phyloP scores from a whole-genome alignment of 2,113 vertebrate species.

The Salvelinus fontinalis region DNA sequence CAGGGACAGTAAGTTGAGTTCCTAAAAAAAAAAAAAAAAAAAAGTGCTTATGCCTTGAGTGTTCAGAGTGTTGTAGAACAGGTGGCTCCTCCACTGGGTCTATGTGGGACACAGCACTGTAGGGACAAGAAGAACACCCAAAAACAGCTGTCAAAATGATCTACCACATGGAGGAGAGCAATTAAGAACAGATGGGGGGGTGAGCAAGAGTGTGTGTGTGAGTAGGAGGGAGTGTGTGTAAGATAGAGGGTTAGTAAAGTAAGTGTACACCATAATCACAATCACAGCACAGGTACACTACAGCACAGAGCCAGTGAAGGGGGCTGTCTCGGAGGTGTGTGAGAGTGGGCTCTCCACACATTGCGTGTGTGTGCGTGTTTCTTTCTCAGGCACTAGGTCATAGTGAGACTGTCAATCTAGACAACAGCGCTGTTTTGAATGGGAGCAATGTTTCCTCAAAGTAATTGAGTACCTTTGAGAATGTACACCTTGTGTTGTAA shows the following conservation, averaged over 20 bases:
- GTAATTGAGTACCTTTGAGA: too few species aligned
- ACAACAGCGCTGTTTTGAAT: too few species aligned
- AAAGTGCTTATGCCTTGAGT: too few species aligned
- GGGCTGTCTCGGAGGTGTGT: too few species aligned
- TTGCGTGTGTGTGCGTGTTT: neutral
- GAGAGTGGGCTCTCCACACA: too few species aligned
- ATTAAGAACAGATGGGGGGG: neutral
- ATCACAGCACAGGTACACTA: constrained; percentile 31
- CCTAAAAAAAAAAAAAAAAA: too few species aligned
- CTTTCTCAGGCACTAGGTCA: constrained; percentile 11
- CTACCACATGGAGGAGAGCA: neutral
- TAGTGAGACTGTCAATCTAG: neutral
- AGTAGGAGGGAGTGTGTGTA: neutral
- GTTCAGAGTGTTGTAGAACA: constrained; percentile 29
- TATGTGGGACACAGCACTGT: constrained; percentile 80
- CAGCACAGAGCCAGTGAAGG: constrained; percentile 16
- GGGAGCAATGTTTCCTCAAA: too few species aligned
- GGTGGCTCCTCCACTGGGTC: constrained; percentile 6
- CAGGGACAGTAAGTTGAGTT: too few species aligned
- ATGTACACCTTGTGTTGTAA: too few species aligned
- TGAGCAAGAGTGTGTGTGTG: neutral
- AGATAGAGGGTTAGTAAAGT: neutral
- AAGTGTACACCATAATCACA: constrained; percentile 2
- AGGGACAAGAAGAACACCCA: constrained; percentile 34
- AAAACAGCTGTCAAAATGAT: neutral